Base-by-base conservation (phyloP, 2,888 invertebrate species). In the Parnassius apollo region DNA sequence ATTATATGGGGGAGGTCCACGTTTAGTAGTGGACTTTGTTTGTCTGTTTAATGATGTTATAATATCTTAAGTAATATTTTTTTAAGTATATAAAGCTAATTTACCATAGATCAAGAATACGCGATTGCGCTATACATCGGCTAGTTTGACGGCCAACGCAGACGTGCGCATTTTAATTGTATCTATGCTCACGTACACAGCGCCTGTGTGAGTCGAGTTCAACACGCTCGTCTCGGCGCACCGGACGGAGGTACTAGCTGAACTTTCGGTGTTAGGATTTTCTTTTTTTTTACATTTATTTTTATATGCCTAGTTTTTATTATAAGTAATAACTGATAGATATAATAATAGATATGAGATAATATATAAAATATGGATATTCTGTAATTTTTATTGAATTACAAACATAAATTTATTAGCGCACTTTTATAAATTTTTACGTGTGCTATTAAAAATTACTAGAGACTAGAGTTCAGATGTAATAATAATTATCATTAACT, bases 161-260 rank as follows among this genome's bases (percentile, higher is more conserved):
- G 77, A 79, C 81, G 65, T 25, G n/a, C 45, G 46, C 64, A 64
- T 48, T 71, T 77, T 80, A 77, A 83, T 82, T 82, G 83, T 83
- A 78, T 81, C 76, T 75, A 68, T 72, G 76, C 73, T 72, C 75
- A 62, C 62, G 59, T 46, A 42, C 12, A 42, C 46, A 55, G 59
- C 25, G 61, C 13, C 57, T 68, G 82, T 82, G 81, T 82, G 84
- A 2, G 84, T 80, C 18, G 83, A 77, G 85, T 84, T 83, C 84
- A 82, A 78, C 78, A 79, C 75, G 78, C 73, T 68, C 71, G 72
- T 68, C 60, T 10, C 73, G 71, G 64, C 72, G 69, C 72, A 73
- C 67, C 72, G 72, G 63, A 64, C 74, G 68, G 80, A 76, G 71
- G 79, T 66, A 68, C 69, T 71, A 79, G 72, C 77, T 83, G 82